Conservation (phyloP, 2,797 vertebrate genomes). For the Poeciliopsis infans region DNA sequence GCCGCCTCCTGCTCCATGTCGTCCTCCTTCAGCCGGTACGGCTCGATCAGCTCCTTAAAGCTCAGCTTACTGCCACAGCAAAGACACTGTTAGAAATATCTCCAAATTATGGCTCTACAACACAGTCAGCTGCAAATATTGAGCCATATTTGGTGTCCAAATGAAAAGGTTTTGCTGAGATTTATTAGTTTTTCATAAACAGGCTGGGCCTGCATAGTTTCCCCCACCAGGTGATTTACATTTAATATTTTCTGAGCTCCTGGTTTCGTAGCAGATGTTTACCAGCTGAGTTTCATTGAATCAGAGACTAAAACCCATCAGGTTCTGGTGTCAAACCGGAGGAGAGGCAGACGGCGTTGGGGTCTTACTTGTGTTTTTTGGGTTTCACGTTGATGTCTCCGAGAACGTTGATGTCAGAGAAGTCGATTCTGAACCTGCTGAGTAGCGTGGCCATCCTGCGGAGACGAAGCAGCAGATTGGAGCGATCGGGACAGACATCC, state of each 20-base stretch:
- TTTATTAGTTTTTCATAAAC: not conserved
- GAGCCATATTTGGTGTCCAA: not conserved
- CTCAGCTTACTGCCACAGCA: slow-evolving; percentile 82
- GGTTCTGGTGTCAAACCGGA: not conserved
- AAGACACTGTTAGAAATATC: not conserved
- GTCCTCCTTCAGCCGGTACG: slow-evolving; percentile 93
- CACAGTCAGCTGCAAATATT: not conserved
- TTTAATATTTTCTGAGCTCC: not conserved
- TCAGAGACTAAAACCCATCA: not conserved
- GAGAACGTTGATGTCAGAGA: slow-evolving; percentile 95
- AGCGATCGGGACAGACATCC: too few relatives aligned
- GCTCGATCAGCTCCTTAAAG: slow-evolving; percentile 95
- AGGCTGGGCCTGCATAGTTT: not conserved
- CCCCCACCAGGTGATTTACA: not conserved
- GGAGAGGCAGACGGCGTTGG: not conserved
- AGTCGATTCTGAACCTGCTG: slow-evolving; percentile 97
- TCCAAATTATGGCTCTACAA: not conserved
- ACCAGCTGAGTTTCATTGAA: not conserved
- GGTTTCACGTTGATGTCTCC: slow-evolving; percentile 98
- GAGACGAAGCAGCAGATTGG: slow-evolving; percentile 10
- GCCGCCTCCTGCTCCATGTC: slow-evolving; percentile 96
- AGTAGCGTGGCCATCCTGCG: slow-evolving; percentile 95
- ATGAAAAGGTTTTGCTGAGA: not conserved
- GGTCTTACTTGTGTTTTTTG: slow-evolving; percentile 92
- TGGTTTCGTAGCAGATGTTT: not conserved